These are phyloP conservation scores for Ceratosolen solmsi DNA, from an alignment of 1,140 invertebrate species.

Conservation along the genomic window DNA sequence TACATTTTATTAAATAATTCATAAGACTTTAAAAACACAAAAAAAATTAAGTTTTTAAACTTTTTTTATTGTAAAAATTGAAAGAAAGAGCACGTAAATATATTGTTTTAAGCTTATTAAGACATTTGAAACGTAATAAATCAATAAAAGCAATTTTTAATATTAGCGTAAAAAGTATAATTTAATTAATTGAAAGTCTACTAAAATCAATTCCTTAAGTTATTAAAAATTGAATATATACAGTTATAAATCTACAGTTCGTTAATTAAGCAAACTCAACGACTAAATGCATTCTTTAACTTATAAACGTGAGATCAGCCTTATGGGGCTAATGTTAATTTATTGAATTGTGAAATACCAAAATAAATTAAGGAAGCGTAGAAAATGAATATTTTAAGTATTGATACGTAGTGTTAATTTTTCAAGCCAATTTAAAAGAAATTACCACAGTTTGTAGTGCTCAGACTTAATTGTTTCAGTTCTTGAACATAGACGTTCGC, in stretches of 20 bases:
- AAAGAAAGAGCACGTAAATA: neutral
- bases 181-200: conserved; percentile 46
- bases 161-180: conserved; percentile 10
- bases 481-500: conserved; percentile 39
- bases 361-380: conserved; percentile 37
- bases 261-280: conserved; percentile 47
- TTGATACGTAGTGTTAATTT: neutral
- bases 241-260: conserved; percentile 53
- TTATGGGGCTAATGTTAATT: conserved; percentile 35
- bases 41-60: neutral
- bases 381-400: conserved; percentile 42
- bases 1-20: neutral
- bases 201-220: conserved; percentile 56
- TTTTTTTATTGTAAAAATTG: neutral
- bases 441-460: conserved; percentile 31
- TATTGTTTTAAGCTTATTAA: neutral
- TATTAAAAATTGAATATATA: conserved; percentile 58
- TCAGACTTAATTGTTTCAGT: conserved; percentile 51
- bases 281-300: conserved; percentile 46
- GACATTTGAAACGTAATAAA: neutral
- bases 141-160: conserved; percentile 14
- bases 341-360: conserved; percentile 9
- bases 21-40: neutral
- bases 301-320: conserved; percentile 46
- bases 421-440: conserved; percentile 44